A percentile compares a stretch with the other conserved stretches of the same genome.
phyloP scores from a whole-genome alignment of 2,797 vertebrate species.

The Oreochromis mossambicus region DNA sequence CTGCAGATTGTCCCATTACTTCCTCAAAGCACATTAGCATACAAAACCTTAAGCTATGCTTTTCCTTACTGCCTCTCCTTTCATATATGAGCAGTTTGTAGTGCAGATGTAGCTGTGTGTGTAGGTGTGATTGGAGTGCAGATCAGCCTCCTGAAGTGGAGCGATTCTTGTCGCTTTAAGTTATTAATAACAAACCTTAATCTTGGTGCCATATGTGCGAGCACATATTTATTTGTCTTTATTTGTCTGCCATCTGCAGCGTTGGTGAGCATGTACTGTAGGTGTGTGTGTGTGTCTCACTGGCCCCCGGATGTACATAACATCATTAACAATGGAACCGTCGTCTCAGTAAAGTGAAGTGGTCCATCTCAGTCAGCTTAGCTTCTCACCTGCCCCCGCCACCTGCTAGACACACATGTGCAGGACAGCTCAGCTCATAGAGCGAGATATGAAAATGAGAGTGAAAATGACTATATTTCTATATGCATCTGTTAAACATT shows the following conservation, averaged over 20 bases:
- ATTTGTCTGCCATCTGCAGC: conserved; percentile 34
- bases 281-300: not conserved
- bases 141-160: conserved; percentile 77
- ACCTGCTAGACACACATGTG: not conserved
- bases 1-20: not conserved
- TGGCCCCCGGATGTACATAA: conserved; percentile 35
- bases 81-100: not conserved
- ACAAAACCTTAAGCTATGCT: not conserved
- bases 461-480: not conserved
- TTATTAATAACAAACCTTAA: conserved; percentile 54
- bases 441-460: not conserved
- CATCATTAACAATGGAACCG: conserved; percentile 57
- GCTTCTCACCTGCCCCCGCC: conserved; percentile 39
- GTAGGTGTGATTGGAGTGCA: conserved; percentile 81
- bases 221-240: conserved; percentile 28
- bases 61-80: not conserved
- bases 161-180: conserved; percentile 21
- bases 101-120: not conserved
- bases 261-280: not conserved
- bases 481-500: not conserved
- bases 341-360: conserved; percentile 55
- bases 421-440: not conserved
- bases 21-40: not conserved
- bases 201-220: conserved; percentile 25
- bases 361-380: conserved; percentile 72